phyloP scores from a whole-genome alignment of 2,113 vertebrate species.

The Stigmatopora argus region DNA sequence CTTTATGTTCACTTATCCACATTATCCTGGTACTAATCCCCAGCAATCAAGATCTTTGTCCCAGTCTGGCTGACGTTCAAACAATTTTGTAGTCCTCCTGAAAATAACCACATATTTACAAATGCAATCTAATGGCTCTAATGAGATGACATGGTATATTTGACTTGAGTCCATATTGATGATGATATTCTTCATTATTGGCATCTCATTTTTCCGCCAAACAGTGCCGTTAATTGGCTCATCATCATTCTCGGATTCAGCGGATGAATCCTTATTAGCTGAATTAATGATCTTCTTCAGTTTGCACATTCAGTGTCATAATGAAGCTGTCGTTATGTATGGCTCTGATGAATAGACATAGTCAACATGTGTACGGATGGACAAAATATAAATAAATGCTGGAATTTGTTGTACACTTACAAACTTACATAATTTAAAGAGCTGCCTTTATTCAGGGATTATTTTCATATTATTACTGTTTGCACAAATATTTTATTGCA shows the following conservation, averaged over 20 bases:
- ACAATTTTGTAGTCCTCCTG: neutral
- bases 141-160: neutral
- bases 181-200: constrained; percentile 12
- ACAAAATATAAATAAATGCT: constrained; percentile 15
- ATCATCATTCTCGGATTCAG: constrained; percentile 37
- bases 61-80: constrained; percentile 2
- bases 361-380: neutral
- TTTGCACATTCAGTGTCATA: constrained; percentile 20
- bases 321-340: constrained; percentile 7
- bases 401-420: neutral
- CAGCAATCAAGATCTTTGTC: constrained; percentile 25
- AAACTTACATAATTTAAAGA: neutral
- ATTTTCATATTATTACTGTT: neutral
- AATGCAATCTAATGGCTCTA: neutral
- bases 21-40: constrained; percentile 36
- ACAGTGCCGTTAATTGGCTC: constrained; percentile 31
- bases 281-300: constrained; percentile 12
- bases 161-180: constrained; percentile 17
- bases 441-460: neutral
- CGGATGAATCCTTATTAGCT: constrained; percentile 44
- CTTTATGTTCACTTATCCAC: constrained; percentile 40
- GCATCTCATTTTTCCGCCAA: constrained; percentile 29
- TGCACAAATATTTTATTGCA: neutral
- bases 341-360: constrained; percentile 12
- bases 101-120: constrained; percentile 1